phyloP scores from a whole-genome alignment of 1,140 invertebrate species.

The Solenopsis fugax region DNA sequence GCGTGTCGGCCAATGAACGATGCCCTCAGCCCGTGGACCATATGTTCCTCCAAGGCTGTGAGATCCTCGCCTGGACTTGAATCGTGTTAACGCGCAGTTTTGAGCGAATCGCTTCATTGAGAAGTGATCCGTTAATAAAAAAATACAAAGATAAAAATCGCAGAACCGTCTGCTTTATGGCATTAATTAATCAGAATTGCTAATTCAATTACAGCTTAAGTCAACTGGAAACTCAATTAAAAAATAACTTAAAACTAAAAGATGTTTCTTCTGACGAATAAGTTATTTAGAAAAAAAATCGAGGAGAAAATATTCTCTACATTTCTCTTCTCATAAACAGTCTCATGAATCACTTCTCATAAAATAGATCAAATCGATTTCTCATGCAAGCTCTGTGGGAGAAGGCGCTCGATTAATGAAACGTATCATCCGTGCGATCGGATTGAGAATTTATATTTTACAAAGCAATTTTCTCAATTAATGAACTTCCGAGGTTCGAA shows the following conservation, averaged over 20 bases:
- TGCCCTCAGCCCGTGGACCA: constrained; percentile 80
- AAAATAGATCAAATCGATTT: constrained; percentile 4
- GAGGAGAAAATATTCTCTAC: background rate
- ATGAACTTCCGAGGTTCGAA: constrained; percentile 40
- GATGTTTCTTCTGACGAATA: background rate
- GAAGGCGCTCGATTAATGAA: background rate
- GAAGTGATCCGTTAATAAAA: background rate
- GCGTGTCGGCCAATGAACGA: constrained; percentile 77
- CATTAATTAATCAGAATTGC: constrained; percentile 6
- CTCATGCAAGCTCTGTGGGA: background rate
- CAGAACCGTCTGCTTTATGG: no score
- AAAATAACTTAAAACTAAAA: background rate
- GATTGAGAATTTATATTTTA: background rate
- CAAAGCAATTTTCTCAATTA: constrained; percentile 24
- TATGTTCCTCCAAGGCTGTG: constrained; percentile 82
- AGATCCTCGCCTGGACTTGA: constrained; percentile 73
- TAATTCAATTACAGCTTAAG: background rate
- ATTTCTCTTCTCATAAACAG: background rate
- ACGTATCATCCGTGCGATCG: background rate
- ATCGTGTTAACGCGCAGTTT: constrained; percentile 59
- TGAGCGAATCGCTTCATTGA: constrained; percentile 11
- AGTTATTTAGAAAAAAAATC: background rate
- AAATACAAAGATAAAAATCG: background rate
- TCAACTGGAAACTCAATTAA: background rate
- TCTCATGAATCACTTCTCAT: background rate